These are phyloP conservation scores for Drosophila histrio DNA, from an alignment of 2,888 invertebrate genomes.

Conservation along the genomic window DNA sequence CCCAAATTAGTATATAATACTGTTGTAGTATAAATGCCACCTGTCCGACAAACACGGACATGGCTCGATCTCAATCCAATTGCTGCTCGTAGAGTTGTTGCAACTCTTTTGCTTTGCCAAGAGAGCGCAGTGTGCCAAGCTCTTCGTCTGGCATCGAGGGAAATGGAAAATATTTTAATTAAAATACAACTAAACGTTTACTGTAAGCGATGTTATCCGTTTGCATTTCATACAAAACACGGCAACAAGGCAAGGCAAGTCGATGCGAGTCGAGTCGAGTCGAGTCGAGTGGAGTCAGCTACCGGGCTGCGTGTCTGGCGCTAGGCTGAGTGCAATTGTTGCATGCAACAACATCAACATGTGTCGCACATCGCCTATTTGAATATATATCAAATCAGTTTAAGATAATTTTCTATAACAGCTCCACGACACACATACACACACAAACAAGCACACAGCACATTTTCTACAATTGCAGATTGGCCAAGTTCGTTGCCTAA, in stretches of 20 bases:
- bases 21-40: conserved; percentile 64
- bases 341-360: conserved; percentile 70
- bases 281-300: conserved; percentile 25
- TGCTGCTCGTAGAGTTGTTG: conserved; percentile 13
- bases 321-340: conserved; percentile 54
- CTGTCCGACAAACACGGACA: conserved; percentile 64
- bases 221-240: conserved; percentile 51
- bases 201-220: conserved; percentile 73
- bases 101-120: not conserved
- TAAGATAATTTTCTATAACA: conserved; percentile 78
- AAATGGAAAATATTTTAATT: conserved; percentile 77
- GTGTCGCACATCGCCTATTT: conserved; percentile 77
- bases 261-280: not conserved
- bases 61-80: conserved; percentile 64
- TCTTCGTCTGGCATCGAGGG: conserved; percentile 39
- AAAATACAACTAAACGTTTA: conserved; percentile 78
- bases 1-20: conserved; percentile 64
- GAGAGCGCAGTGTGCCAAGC: not conserved
- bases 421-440: conserved; percentile 54
- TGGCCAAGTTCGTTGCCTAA: conserved; percentile 64
- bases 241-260: conserved; percentile 30
- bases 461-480: conserved; percentile 50
- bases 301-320: conserved; percentile 61
- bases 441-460: conserved; percentile 9
- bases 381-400: conserved; percentile 80